phyloP scores from a whole-genome alignment of 2,888 invertebrate species.

The Stenodera caucasica region DNA sequence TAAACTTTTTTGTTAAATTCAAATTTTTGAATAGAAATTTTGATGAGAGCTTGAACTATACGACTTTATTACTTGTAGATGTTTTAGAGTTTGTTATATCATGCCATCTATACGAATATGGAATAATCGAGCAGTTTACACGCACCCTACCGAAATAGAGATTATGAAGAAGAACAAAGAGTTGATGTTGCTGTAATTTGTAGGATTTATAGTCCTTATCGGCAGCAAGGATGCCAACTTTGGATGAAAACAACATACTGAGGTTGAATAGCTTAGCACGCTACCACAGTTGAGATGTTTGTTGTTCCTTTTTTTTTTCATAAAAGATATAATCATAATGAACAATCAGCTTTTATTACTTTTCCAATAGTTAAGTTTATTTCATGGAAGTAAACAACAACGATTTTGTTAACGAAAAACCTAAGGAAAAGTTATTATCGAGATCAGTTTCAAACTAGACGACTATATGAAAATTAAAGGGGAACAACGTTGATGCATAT shows the following conservation, averaged over 20 bases:
- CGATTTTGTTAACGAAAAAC: neutral
- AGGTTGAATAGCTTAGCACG: conserved; percentile 1
- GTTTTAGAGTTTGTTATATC: neutral
- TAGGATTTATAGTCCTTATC: conserved; percentile 2
- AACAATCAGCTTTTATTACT: conserved; percentile 26
- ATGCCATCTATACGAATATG: neutral
- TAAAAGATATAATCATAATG: conserved; percentile 17
- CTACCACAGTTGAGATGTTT: neutral
- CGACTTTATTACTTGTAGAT: neutral
- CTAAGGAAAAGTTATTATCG: neutral
- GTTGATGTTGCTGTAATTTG: conserved; percentile 1
- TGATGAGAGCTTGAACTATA: neutral
- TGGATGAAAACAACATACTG: neutral
- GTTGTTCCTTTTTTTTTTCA: neutral
- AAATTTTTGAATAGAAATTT: neutral
- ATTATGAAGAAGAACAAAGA: neutral
- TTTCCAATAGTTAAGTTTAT: conserved; percentile 23
- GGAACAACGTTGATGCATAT: neutral
- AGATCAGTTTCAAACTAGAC: neutral
- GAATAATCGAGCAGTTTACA: neutral
- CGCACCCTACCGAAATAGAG: neutral
- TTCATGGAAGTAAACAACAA: conserved; percentile 15
- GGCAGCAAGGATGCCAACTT: neutral
- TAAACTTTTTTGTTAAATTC: conserved; percentile 8
- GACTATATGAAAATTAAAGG: neutral